Evolutionary conservation across 2,113 vertebrate species (phyloP), one percentile per base, ranked within the genome.

Genomic region (Jaculus jaculus): DNA sequence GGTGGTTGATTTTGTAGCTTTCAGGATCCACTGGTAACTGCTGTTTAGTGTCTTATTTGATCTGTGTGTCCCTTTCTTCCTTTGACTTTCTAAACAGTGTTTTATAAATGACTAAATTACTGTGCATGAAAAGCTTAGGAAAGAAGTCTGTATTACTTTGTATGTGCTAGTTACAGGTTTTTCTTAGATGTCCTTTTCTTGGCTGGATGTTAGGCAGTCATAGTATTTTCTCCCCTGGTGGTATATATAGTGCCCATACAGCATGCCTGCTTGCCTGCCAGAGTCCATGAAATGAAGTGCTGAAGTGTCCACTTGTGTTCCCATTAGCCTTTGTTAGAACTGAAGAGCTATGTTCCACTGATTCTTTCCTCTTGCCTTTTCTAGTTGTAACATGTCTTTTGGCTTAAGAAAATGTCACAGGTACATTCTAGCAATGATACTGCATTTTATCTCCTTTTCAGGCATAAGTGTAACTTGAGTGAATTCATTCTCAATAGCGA

Each of bases 331-430:
- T 39, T 73, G 7, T 85, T 74, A 73, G 78, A 13, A 63, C 73
- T 74, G 75, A 20, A 65, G 5, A 61, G 4, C 74, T 74, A 0
- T 73, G 20, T 87, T 61, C 72, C 54, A 71, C 73, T 66, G 73
- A 65, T 84, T 39, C 12, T 58, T 60, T 74, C 21, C n/a, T 92
- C 47, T 84, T 65, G n/a, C 13, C 37, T 79, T 81, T 85, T 75
- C 66, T 74, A 47, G 54, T 85, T 93, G 30, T 84, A 79, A 47
- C 65, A 69, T 93, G 93, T 92, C 89, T 95, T 87, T 80, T 37
- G 60, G 72, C 75, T 94, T 82, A 80, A 92, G 42, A 85, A 92
- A 95, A 93, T 96, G 61, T 95, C 82, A 71, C 58, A 75, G 74
- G 86, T 95, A 78, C 75, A 84, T 90, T 88, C n/a, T 16, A 84